phyloP scores from a whole-genome alignment of 64 coral and sea anemone species.

The Pocillopora verrucosa region DNA sequence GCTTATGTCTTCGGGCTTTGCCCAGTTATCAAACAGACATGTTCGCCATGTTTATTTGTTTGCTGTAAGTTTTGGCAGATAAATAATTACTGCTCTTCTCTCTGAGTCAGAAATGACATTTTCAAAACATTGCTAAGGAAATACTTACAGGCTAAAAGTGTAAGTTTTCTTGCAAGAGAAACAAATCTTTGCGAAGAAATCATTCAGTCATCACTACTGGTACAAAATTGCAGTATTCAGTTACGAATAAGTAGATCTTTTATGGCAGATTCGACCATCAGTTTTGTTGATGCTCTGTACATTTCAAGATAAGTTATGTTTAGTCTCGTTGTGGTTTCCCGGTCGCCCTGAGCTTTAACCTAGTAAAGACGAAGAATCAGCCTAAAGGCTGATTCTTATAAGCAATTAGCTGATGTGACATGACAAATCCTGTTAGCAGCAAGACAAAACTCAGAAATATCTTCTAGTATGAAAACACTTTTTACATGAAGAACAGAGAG shows the following conservation, averaged over 20 bases:
- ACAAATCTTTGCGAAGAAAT: not conserved
- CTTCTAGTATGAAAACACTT: not conserved
- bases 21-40: conserved; percentile 17
- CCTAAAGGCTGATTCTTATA: conserved; percentile 19
- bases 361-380: not conserved
- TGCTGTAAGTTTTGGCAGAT: conserved; percentile 13
- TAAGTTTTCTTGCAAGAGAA: not conserved
- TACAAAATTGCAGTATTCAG: not conserved
- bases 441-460: conserved; percentile 33
- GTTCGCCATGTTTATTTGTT: conserved; percentile 39
- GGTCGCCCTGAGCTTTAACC: not conserved
- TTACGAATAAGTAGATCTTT: not conserved
- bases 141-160: not conserved
- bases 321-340: not conserved
- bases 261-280: not conserved
- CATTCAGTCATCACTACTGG: not conserved
- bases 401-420: conserved; percentile 54
- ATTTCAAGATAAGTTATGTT: not conserved
- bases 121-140: conserved; percentile 11
- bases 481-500: not conserved
- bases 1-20: not conserved
- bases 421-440: conserved; percentile 82
- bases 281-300: not conserved
- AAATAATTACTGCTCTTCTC: conserved; percentile 36
- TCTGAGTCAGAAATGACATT: not conserved